Conservation (phyloP, 2,113 vertebrate genomes). For the Litocranius walleri region DNA sequence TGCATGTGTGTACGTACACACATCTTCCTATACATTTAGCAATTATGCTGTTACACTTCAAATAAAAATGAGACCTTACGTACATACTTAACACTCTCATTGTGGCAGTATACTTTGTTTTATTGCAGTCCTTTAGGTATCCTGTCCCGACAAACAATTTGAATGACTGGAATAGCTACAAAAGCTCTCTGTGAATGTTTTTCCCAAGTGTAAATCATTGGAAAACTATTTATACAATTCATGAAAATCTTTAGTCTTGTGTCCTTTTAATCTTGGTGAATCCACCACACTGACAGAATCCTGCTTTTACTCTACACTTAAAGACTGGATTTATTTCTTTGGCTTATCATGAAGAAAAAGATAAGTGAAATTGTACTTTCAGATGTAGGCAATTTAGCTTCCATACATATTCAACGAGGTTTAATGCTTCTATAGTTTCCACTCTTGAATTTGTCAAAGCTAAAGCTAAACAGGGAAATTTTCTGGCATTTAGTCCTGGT, state of each 20-base stretch:
- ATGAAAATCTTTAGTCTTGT: constrained; percentile 43
- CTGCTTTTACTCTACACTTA: constrained; percentile 36
- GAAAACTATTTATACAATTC: constrained; percentile 63
- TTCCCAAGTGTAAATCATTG: constrained; percentile 38
- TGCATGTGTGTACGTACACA: background rate
- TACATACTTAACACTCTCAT: background rate
- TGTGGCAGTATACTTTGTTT: background rate
- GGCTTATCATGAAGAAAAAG: constrained; percentile 52
- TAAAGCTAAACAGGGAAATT: constrained; percentile 2
- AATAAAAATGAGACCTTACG: background rate
- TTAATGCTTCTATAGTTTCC: constrained; percentile 47
- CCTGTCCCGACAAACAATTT: constrained; percentile 41
- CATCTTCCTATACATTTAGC: background rate
- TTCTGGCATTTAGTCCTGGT: constrained; percentile 33
- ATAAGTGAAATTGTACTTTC: constrained; percentile 63
- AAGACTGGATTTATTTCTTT: constrained; percentile 61
- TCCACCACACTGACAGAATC: constrained; percentile 40
- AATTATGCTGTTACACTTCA: background rate
- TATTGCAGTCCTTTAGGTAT: background rate
- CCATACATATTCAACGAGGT: constrained; percentile 42
- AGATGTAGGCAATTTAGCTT: constrained; percentile 57
- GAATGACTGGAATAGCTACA: constrained; percentile 28
- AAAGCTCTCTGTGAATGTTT: constrained; percentile 34
- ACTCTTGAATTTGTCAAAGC: constrained; percentile 57
- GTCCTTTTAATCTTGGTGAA: constrained; percentile 53